Evolutionary conservation across 2,797 vertebrate species (phyloP), one percentile per base, ranked within the genome.

Genomic region (Eptatretus atami): DNA sequence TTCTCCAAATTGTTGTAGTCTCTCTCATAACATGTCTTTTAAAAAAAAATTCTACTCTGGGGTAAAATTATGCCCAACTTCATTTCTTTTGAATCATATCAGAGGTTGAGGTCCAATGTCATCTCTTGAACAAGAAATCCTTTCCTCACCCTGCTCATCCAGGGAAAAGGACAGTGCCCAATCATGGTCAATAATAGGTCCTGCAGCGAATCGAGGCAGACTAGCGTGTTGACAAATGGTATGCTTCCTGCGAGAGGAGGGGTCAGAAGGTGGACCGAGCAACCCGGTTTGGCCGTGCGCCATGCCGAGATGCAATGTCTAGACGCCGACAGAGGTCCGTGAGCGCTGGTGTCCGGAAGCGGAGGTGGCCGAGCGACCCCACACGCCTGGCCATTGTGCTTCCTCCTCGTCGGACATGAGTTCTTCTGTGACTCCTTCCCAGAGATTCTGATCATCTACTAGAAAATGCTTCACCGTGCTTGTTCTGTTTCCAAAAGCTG

Each of bases 381-480:
- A 77, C 57, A 77, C 74, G 0, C 76, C 75, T 1, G 75, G 74
- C 66, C 0, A 70, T 71, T 15, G 72, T 67, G 64, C 76, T 76
- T 76, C 76, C 68, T 77, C 76, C 65, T 77, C 76, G 1, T 77
- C 76, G 1, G 75, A 76, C 76, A 77, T 76, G 53, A 77, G 71
- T 63, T 77, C 76, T 52, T 77, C 76, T 0, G 74, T 76, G 52
- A 76, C 76, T 1, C 71, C 71, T 52, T 71, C 73, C 76, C 76
- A 77, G 12, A 76, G 53, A 5, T 24, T 65, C 55, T 76, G 76
- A 55, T 77, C 76, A 53, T 75, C 74, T 0, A 71, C 69, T 63
- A 73, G 69, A 11, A 77, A 73, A 64, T 74, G 70, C 64, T 70
- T 71, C 63, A 73, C 73, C 63, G 75, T 74, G 63, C 72, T 73